phyloP scores from a whole-genome alignment of 1,140 invertebrate genomes.

The Pseudomyrmex pallidus region DNA sequence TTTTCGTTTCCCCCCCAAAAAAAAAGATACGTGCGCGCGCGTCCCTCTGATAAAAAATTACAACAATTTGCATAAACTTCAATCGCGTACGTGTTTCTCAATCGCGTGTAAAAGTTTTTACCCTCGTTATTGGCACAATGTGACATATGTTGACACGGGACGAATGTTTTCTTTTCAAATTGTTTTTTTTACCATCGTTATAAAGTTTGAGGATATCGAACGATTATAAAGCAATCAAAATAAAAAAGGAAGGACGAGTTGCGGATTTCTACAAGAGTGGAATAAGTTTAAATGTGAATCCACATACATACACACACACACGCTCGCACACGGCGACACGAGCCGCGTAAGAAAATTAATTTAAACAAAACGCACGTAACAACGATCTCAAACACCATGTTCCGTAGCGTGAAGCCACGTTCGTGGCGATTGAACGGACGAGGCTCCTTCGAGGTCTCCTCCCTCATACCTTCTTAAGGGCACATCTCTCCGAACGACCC shows the following conservation, averaged over 20 bases:
- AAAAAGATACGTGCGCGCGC: not conserved
- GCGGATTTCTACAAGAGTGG: not conserved
- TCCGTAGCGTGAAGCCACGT: not conserved
- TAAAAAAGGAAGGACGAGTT: not conserved
- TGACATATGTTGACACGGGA: too few relatives aligned
- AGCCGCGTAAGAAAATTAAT: too few relatives aligned
- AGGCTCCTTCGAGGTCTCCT: slow-evolving; percentile 14
- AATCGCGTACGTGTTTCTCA: too few relatives aligned
- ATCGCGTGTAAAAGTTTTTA: too few relatives aligned
- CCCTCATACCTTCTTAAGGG: slow-evolving; percentile 17
- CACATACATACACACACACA: too few relatives aligned
- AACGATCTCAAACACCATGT: not conserved
- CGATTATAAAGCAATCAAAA: not conserved
- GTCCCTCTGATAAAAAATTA: not conserved
- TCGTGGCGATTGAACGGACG: slow-evolving; percentile 12
- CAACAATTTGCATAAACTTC: too few relatives aligned
- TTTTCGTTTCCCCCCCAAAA: slow-evolving; percentile 3
- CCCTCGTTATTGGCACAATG: too few relatives aligned
- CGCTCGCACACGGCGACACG: too few relatives aligned
- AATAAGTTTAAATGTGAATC: slow-evolving; percentile 14
- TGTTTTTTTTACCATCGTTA: too few relatives aligned
- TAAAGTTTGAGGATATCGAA: not conserved
- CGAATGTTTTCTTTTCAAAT: too few relatives aligned
- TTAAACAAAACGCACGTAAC: not conserved
- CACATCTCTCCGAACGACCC: not conserved